These are phyloP conservation scores for Drosophila pruinosa DNA, from an alignment of 1,140 invertebrate genomes.

Conservation along the genomic window DNA sequence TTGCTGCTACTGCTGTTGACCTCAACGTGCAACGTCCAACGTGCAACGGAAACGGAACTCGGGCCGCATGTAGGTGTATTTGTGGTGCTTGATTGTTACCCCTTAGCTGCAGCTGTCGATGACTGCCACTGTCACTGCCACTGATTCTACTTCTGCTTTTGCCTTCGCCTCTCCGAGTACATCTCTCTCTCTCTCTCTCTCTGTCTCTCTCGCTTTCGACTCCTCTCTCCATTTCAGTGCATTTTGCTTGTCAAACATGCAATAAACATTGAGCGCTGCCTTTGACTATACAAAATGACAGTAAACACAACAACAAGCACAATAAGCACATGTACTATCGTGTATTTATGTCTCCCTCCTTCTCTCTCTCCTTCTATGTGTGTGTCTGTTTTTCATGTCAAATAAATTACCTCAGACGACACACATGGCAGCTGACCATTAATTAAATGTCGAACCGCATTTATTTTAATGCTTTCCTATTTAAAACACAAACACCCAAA, in stretches of 20 bases:
- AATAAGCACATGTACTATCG: conserved; percentile 2
- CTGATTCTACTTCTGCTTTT: not conserved
- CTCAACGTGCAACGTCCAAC: conserved; percentile 44
- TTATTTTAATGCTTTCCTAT: conserved; percentile 2
- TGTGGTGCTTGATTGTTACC: conserved; percentile 58
- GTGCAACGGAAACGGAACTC: conserved; percentile 61
- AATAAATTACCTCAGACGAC: conserved; percentile 60
- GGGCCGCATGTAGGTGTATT: conserved; percentile 18
- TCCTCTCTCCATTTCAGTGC: conserved; percentile 41
- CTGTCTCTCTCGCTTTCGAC: not conserved
- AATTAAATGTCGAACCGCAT: conserved; percentile 52
- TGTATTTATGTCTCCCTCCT: conserved; percentile 1
- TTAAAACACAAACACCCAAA: not conserved
- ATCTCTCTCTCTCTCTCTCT: not conserved
- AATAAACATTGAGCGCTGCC: conserved; percentile 50
- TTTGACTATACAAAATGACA: conserved; percentile 12
- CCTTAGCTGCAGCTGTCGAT: conserved; percentile 23
- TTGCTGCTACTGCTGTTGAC: conserved; percentile 48
- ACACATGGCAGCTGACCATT: conserved; percentile 42
- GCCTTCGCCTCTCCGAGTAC: no score
- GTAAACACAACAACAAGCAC: not conserved
- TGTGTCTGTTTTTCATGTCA: conserved; percentile 16
- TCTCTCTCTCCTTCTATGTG: not conserved
- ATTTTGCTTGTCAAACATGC: conserved; percentile 65
- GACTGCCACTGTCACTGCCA: no score